Percentiles rank a stretch among this genome's conserved stretches.
Evolutionary conservation across 2,797 vertebrate species (phyloP).

Genomic region (Poecile montanus): DNA sequence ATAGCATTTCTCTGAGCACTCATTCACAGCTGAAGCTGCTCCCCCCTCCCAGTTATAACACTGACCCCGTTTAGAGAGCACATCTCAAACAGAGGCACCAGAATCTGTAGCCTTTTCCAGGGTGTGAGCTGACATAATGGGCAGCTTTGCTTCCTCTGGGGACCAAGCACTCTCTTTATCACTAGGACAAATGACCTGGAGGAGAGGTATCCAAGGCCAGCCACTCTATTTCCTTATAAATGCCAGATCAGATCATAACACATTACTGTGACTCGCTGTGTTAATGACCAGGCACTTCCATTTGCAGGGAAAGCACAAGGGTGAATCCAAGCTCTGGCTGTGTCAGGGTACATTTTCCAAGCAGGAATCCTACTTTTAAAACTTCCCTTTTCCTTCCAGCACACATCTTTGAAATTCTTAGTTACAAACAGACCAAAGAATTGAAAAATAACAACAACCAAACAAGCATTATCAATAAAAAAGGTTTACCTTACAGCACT

Average conservation of each 20-base stretch:
- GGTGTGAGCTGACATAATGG: constrained; percentile 77
- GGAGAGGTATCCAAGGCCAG: constrained; percentile 53
- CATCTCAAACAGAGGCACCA: constrained; percentile 6
- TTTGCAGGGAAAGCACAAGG: neutral
- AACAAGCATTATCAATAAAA: neutral
- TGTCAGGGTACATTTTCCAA: neutral
- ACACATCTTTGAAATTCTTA: neutral
- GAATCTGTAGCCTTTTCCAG: constrained; percentile 54
- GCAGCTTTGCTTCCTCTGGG: constrained; percentile 57
- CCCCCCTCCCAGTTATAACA: constrained; percentile 56
- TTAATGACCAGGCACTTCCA: constrained; percentile 41
- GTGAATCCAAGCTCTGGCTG: neutral
- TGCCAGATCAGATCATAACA: constrained; percentile 68
- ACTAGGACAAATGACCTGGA: constrained; percentile 70
- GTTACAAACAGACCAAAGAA: neutral
- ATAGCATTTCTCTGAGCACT: constrained; percentile 45
- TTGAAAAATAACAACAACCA: neutral
- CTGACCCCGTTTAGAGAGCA: constrained; percentile 73
- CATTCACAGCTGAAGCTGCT: constrained; percentile 61
- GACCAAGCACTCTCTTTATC: constrained; percentile 70
- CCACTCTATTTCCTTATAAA: constrained; percentile 60
- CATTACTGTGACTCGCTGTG: constrained; percentile 17
- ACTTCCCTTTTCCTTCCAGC: neutral
- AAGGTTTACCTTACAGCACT: neutral
- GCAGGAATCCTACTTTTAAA: neutral